A percentile compares a stretch with the other conserved stretches of the same genome.
phyloP scores from a whole-genome alignment of 2,888 invertebrate genomes.

The Dryococelus australis region DNA sequence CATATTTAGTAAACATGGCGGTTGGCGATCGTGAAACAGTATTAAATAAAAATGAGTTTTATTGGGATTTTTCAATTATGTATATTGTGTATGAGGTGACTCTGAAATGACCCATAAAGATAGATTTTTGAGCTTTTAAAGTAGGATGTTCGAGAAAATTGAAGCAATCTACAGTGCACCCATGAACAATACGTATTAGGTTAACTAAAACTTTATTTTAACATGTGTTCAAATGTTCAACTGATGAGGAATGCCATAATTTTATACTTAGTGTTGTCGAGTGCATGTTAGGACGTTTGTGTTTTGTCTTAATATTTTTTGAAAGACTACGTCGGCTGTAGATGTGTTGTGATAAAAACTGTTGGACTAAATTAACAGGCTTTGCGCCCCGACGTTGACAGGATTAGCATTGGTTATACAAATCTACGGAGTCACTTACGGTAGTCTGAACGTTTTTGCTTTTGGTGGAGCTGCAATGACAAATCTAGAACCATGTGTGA shows the following conservation, averaged over 20 bases:
- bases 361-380: no score
- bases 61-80: neutral
- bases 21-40: neutral
- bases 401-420: no score
- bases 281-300: neutral
- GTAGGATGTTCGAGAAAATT: neutral
- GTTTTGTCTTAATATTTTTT: no score
- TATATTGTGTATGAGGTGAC: neutral
- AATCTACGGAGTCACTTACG: no score
- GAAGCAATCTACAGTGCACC: neutral
- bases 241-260: neutral
- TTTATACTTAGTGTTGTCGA: neutral
- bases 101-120: neutral
- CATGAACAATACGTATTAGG: neutral
- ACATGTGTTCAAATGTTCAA: neutral
- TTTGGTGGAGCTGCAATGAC: no score
- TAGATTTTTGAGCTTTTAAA: neutral
- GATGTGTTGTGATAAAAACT: no score
- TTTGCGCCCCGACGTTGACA: no score
- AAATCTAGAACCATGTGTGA: no score
- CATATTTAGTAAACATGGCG: conserved; percentile 31
- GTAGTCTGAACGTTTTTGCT: no score
- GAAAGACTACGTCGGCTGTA: no score
- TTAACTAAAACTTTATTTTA: neutral
- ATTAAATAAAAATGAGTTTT: neutral